phyloP scores from a whole-genome alignment of 2,888 invertebrate species.

The Pachymerium ferrugineum region DNA sequence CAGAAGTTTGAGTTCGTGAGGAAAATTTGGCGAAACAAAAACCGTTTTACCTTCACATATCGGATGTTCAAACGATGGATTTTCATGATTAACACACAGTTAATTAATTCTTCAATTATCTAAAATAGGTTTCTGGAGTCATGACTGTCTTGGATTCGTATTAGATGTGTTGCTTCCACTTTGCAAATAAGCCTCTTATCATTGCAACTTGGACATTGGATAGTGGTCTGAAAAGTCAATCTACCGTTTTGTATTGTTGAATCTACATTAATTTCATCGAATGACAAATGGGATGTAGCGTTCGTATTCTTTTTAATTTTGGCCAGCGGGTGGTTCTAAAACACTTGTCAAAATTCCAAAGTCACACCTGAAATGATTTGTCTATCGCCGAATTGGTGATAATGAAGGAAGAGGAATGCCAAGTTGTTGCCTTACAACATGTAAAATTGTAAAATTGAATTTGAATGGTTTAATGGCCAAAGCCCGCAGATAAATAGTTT shows the following conservation, averaged over 20 bases:
- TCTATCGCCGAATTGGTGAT: no score
- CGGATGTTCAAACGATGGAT: constrained; percentile 34
- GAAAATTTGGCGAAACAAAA: constrained; percentile 37
- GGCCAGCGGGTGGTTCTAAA: no score
- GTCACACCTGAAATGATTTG: no score
- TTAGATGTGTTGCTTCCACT: constrained; percentile 38
- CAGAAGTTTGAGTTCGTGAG: constrained; percentile 37
- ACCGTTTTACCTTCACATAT: constrained; percentile 17
- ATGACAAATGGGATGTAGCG: no score
- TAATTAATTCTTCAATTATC: constrained; percentile 31
- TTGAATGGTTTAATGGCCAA: no score
- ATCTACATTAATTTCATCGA: constrained; percentile 38
- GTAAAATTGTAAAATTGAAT: no score
- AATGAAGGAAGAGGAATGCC: no score
- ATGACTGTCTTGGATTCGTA: constrained; percentile 37
- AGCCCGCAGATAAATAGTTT: no score
- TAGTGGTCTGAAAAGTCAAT: constrained; percentile 32
- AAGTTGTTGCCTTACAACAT: no score
- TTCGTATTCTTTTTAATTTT: no score
- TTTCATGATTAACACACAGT: constrained; percentile 28
- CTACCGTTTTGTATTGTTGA: constrained; percentile 29
- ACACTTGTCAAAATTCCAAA: no score
- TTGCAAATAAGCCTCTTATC: constrained; percentile 35
- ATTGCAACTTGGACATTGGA: constrained; percentile 37
- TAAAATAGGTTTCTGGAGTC: constrained; percentile 29